These are phyloP conservation scores for Autographa gamma DNA, from an alignment of 2,888 invertebrate genomes.

Conservation along the genomic window DNA sequence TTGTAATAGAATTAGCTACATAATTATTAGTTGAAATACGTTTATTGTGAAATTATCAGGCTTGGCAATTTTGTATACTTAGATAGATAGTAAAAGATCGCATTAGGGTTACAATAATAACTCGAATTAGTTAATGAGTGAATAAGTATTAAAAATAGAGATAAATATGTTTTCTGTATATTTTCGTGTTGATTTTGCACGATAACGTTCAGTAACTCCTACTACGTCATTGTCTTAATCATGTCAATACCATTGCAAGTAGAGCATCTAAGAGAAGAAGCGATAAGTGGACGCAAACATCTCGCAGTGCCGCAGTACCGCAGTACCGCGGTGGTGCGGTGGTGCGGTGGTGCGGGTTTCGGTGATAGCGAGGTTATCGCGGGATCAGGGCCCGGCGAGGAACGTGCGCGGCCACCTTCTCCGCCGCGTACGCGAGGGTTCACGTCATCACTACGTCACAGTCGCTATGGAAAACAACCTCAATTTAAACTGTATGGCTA, in stretches of 20 bases:
- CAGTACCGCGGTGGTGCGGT: too few species aligned
- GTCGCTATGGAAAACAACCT: background rate
- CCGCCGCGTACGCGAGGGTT: background rate
- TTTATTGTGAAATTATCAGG: background rate
- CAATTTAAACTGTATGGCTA: background rate
- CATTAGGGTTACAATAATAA: background rate
- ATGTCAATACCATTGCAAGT: slow-evolving; percentile 60
- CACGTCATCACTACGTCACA: background rate
- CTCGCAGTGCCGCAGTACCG: background rate
- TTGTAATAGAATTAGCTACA: background rate
- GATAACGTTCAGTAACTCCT: slow-evolving; percentile 14
- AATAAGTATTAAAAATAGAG: background rate
- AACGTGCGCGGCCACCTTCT: slow-evolving; percentile 23
- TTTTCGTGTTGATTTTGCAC: slow-evolving; percentile 10
- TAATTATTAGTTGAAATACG: background rate
- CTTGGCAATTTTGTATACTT: background rate
- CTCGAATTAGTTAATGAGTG: background rate
- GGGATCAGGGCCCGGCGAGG: slow-evolving; percentile 26
- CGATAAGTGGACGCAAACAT: slow-evolving; percentile 29
- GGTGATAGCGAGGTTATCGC: slow-evolving; percentile 46
- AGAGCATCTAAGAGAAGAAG: slow-evolving; percentile 38
- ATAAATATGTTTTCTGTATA: background rate
- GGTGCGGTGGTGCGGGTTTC: slow-evolving; percentile 14
- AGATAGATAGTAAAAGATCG: background rate
- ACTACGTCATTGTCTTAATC: slow-evolving; percentile 26